phyloP scores from a whole-genome alignment of 2,797 vertebrate genomes.

The Phyllotis vaccarum region DNA sequence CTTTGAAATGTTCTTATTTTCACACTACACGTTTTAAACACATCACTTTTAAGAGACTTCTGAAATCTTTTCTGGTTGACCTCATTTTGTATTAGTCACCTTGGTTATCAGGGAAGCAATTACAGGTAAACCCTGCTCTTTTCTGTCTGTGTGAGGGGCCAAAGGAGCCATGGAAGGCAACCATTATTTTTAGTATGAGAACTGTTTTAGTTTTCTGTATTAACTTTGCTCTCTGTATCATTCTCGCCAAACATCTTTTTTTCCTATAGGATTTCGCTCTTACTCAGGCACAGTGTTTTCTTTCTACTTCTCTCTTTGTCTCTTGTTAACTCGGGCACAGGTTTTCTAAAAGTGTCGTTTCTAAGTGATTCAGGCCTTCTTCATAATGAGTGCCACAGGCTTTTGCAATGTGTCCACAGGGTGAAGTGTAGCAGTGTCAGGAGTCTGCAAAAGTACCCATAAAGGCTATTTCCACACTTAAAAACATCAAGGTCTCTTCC shows the following conservation, averaged over 20 bases:
- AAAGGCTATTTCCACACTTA: background rate
- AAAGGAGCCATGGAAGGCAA: background rate
- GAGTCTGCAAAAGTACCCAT: background rate
- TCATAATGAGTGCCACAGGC: background rate
- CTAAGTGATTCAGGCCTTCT: background rate
- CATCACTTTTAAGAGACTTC: constrained; percentile 61
- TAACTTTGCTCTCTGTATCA: background rate
- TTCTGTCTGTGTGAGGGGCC: background rate
- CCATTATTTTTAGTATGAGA: constrained; percentile 15
- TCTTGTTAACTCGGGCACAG: background rate
- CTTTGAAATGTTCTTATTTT: constrained; percentile 71
- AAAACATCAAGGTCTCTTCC: background rate
- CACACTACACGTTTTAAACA: constrained; percentile 35
- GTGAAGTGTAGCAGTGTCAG: background rate
- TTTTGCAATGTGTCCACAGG: background rate
- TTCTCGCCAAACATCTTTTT: background rate
- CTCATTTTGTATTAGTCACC: constrained; percentile 62
- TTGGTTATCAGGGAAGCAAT: constrained; percentile 31
- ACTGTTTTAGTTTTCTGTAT: background rate
- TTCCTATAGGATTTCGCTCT: background rate
- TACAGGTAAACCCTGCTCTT: background rate
- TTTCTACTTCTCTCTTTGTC: background rate
- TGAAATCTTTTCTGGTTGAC: constrained; percentile 56
- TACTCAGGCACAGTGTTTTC: background rate
- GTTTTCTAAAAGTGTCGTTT: background rate